Base-by-base conservation (phyloP, 2,113 vertebrate genomes). In the Apaloderma vittatum region DNA sequence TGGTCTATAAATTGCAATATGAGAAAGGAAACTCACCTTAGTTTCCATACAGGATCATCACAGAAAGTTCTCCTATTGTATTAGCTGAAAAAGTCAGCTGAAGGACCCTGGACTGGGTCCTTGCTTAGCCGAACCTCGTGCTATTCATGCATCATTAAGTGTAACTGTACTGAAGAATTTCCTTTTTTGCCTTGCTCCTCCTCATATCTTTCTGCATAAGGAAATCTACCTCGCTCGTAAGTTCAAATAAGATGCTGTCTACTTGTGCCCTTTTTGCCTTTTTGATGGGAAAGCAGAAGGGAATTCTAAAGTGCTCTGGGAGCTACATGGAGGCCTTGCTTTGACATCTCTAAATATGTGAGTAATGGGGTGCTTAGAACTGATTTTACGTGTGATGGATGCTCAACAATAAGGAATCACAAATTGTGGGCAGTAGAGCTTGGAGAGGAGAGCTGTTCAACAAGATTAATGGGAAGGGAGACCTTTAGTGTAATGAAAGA, bases 331-430 rank as follows among this genome's bases (percentile, higher is more conserved):
- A 95, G 87, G 94, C 95, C 91, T 96, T 96, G 81, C 91, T 94
- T 94, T 97, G 97, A 96, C 97, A 93, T 96, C 68, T 89, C 94
- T 96, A 95, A 97, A 97, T 95, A 95, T 87, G 75, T 96, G 97
- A 97, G 93, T 96, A 96, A 97, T 97, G 91, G 92, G 89, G 95
- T 95, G 83, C 94, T 97, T 96, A 97, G 93, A 93, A 95, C 88
- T 29, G 77, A 94, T 97, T 97, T 91, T 95, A 85, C 15, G 2
- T 95, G 91, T 97, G 97, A 97, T 96, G 65, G 94, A 96, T 97
- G 95, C 91, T 95, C 93, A 92, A 88, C 93, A 95, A 96, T 96
- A 96, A 97, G 96, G 63, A 95, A 96, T 96, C 91, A 77, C 94
- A 96, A 97, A 97, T 93, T 94, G 93, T 91, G 94, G 73, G 96